phyloP scores from a whole-genome alignment of 2,888 invertebrate species.

The Xylocampa areola region DNA sequence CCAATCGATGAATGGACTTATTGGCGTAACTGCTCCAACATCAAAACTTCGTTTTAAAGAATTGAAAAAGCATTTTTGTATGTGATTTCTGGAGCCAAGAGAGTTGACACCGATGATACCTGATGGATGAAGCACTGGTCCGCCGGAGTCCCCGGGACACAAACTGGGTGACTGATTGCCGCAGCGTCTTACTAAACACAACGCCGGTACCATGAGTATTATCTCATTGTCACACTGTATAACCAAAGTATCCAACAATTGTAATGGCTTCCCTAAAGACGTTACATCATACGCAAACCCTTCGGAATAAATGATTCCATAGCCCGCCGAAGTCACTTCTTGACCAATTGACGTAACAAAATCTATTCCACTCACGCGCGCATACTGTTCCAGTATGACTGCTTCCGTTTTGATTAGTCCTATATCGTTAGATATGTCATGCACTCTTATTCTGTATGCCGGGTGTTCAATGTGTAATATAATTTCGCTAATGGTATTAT shows the following conservation, averaged over 20 bases:
- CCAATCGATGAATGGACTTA: constrained; percentile 6
- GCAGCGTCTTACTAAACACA: constrained; percentile 5
- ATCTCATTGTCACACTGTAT: background rate
- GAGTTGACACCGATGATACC: constrained; percentile 1
- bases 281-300: background rate
- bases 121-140: constrained; percentile 9
- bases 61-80: background rate
- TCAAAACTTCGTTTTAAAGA: background rate
- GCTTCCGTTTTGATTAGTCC: constrained; percentile 6
- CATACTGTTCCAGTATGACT: background rate
- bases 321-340: constrained; percentile 1
- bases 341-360: constrained; percentile 1
- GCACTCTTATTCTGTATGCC: background rate
- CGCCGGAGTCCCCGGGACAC: constrained; percentile 7
- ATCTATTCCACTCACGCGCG: background rate
- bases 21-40: constrained; percentile 1
- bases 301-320: background rate
- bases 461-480: background rate
- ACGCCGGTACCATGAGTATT: background rate
- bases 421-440: background rate
- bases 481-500: background rate
- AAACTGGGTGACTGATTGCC: background rate
- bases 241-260: background rate
- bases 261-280: background rate
- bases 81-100: background rate